Evolutionary conservation across 2,797 vertebrate genomes (phyloP).

Genomic region (Eulemur coronatus): DNA sequence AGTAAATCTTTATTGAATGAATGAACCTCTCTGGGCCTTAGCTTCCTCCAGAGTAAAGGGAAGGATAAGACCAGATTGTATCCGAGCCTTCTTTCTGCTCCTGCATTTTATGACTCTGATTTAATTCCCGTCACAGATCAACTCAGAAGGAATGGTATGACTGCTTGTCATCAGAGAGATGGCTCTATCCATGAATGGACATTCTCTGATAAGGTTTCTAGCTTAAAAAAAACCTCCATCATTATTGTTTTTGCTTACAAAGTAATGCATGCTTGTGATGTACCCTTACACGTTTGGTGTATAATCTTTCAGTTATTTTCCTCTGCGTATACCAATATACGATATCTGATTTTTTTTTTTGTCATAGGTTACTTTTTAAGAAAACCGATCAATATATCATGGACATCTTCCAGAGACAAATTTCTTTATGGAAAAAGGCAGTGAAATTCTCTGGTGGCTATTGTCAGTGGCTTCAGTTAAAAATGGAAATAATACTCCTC

Average conservation of each 20-base stretch:
- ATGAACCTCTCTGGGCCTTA: not conserved
- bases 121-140: not conserved
- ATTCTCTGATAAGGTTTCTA: not conserved
- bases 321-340: not conserved
- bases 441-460: not conserved
- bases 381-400: not conserved
- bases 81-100: not conserved
- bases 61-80: not conserved
- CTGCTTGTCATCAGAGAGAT: not conserved
- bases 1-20: slow-evolving; percentile 11
- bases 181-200: not conserved
- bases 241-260: slow-evolving; percentile 20
- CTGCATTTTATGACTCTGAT: not conserved
- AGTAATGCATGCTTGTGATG: not conserved
- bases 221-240: not conserved
- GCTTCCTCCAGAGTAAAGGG: not conserved
- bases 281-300: not conserved
- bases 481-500: not conserved
- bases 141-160: not conserved
- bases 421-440: slow-evolving; percentile 7
- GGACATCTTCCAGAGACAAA: not conserved
- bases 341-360: not conserved
- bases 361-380: not conserved
- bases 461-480: not conserved
- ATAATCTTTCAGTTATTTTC: not conserved